Percentiles rank a stretch among this genome's conserved stretches.
Evolutionary conservation across 2,888 invertebrate species (phyloP).

Genomic region (Synanthedon tipuliformis): DNA sequence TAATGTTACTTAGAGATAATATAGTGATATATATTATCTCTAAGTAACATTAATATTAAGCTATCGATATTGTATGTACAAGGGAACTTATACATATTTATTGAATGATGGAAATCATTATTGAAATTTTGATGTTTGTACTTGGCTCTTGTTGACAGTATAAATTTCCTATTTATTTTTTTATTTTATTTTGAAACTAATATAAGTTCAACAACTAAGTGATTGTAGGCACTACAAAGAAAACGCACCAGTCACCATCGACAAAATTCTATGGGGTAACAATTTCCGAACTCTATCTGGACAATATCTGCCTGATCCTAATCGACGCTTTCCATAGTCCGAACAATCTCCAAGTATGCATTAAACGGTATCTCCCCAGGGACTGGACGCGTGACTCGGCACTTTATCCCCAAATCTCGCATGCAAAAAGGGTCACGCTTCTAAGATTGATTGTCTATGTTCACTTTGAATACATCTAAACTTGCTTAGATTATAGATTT

Average conservation of each 20-base stretch:
- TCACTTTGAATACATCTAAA: constrained; percentile 36
- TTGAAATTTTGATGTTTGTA: too few relatives aligned
- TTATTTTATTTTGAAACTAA: too few relatives aligned
- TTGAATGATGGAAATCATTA: too few relatives aligned
- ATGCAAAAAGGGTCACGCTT: constrained; percentile 55
- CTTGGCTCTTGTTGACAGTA: too few relatives aligned
- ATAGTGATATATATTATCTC: too few relatives aligned
- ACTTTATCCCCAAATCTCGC: constrained; percentile 37
- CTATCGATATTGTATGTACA: too few relatives aligned
- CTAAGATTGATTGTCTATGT: constrained; percentile 63
- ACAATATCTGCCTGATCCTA: constrained; percentile 22
- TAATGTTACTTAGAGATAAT: too few relatives aligned
- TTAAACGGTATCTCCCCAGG: constrained; percentile 44
- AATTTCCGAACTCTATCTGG: constrained; percentile 22
- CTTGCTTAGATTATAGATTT: not conserved
- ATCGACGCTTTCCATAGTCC: constrained; percentile 18
- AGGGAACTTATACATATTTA: too few relatives aligned
- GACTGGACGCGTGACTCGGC: constrained; percentile 62
- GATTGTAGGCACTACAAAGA: not conserved
- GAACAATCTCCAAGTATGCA: constrained; percentile 54
- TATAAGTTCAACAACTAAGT: too few relatives aligned
- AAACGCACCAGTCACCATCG: constrained; percentile 10
- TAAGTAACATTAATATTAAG: too few relatives aligned
- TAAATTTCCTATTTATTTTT: too few relatives aligned
- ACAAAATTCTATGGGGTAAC: constrained; percentile 7